Evolutionary conservation across 2,888 invertebrate species (phyloP).

Genomic region (Eupelmus urozonus): DNA sequence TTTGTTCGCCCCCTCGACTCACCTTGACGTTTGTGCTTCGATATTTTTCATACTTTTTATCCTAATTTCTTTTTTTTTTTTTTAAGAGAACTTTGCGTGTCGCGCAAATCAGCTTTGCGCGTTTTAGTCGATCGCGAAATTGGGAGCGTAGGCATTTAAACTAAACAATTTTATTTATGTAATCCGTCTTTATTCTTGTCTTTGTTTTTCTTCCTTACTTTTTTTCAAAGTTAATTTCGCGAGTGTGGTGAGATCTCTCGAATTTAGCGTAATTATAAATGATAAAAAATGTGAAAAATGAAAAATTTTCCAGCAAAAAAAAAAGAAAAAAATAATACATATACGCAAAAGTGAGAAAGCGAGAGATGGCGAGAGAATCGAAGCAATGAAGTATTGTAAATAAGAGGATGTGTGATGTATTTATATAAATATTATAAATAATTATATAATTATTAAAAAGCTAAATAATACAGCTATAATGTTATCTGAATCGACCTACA

Average conservation of each 20-base stretch:
- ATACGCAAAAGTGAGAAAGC: not conserved
- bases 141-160: constrained; percentile 47
- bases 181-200: constrained; percentile 47
- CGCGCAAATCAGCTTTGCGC: constrained; percentile 28
- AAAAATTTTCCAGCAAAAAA: not conserved
- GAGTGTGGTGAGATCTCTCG: not conserved
- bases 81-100: constrained; percentile 1
- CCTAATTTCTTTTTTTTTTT: constrained; percentile 19
- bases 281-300: not conserved
- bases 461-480: constrained; percentile 47
- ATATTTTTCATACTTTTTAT: not conserved
- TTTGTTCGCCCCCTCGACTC: constrained; percentile 19
- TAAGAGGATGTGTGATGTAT: constrained; percentile 64
- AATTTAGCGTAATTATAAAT: constrained; percentile 13
- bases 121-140: constrained; percentile 33
- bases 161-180: constrained; percentile 50
- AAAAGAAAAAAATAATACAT: no score
- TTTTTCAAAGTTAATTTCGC: not conserved
- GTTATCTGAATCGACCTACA: constrained; percentile 50
- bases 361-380: constrained; percentile 25
- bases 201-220: not conserved
- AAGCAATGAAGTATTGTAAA: constrained; percentile 60
- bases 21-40: constrained; percentile 22
- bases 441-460: constrained; percentile 56
- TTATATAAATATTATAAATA: constrained; percentile 62